A percentile compares a stretch with the other conserved stretches of the same genome.
Conservation (phyloP, 2,888 invertebrate genomes). For the Drosophila cognata region DNA sequence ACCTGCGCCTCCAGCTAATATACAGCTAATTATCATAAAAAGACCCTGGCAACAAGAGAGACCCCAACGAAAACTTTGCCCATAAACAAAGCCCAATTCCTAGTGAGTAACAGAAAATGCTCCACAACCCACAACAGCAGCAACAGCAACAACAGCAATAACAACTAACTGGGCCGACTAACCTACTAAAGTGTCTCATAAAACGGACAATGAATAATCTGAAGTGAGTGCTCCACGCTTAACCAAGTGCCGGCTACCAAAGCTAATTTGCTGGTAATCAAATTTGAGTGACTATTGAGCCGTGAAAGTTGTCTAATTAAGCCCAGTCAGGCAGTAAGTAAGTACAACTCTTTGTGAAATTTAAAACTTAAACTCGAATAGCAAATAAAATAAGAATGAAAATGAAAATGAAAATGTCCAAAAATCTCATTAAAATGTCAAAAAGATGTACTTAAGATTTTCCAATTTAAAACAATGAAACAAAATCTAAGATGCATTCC, state of each 20-base stretch:
- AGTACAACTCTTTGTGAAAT: background rate
- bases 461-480: background rate
- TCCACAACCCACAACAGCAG: constrained; percentile 2
- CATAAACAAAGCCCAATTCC: constrained; percentile 51
- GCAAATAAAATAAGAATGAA: background rate
- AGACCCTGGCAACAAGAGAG: constrained; percentile 25
- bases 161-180: constrained; percentile 29
- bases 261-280: constrained; percentile 64
- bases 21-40: constrained; percentile 67
- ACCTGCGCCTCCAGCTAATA: constrained; percentile 41
- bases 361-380: background rate
- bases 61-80: constrained; percentile 46
- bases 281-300: constrained; percentile 63
- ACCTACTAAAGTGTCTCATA: constrained; percentile 37
- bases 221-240: constrained; percentile 14
- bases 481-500: background rate
- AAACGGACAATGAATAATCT: constrained; percentile 37
- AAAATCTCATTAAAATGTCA: background rate
- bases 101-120: constrained; percentile 32
- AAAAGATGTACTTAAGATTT: background rate
- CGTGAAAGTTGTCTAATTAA: constrained; percentile 50
- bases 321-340: background rate
- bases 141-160: constrained; percentile 15
- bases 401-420: background rate
- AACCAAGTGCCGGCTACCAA: constrained; percentile 46